Conservation (phyloP, 1,140 invertebrate species). For the Drosophila nebulosa region DNA sequence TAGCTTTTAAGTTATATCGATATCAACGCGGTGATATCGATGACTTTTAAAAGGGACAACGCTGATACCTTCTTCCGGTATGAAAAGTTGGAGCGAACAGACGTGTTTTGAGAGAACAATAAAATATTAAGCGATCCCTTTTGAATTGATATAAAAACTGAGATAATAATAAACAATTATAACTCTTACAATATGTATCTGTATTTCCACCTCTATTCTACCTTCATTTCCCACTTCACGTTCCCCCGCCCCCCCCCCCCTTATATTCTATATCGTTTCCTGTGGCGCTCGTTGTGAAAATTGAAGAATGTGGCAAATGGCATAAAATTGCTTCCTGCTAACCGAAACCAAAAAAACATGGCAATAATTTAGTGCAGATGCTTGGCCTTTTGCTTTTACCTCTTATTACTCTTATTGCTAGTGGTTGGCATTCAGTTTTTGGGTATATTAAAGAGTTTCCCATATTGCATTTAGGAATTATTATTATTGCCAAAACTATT, state of each 20-base stretch:
- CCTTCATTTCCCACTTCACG: not conserved
- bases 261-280: not conserved
- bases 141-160: too few species aligned
- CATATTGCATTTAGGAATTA: not conserved
- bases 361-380: slow-evolving; percentile 8
- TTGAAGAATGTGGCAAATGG: slow-evolving; percentile 11
- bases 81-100: too few species aligned
- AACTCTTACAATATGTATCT: too few species aligned
- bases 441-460: not conserved
- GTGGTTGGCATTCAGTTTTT: not conserved
- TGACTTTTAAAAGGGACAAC: too few species aligned
- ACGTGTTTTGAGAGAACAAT: too few species aligned
- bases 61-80: too few species aligned
- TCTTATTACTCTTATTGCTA: not conserved
- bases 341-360: slow-evolving; percentile 2
- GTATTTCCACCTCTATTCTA: not conserved
- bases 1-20: too few species aligned
- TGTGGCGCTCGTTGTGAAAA: not conserved
- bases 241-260: not conserved
- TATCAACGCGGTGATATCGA: too few species aligned
- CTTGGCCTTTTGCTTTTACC: not conserved
- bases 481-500: too few species aligned
- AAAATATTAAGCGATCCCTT: too few species aligned
- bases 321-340: slow-evolving; percentile 10
- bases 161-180: too few species aligned